Conservation (phyloP, 2,797 vertebrate species). For the Gallinago nigripennis region DNA sequence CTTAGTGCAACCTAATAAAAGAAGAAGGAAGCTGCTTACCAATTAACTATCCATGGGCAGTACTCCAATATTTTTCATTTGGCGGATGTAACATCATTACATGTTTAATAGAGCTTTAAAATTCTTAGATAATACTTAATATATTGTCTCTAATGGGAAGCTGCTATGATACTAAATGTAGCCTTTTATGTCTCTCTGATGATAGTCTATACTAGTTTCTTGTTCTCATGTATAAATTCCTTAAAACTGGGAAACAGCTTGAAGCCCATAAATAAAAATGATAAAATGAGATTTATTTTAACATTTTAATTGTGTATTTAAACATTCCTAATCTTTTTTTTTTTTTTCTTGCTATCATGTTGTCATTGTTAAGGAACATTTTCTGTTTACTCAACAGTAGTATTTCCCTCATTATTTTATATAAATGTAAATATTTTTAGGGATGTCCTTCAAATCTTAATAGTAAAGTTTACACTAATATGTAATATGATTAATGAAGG, state of each 20-base stretch:
- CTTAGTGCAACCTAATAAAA: not conserved
- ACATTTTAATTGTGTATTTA: not conserved
- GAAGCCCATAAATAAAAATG: not conserved
- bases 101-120: not conserved
- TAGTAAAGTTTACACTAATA: not conserved
- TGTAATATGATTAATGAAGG: not conserved
- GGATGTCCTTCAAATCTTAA: not conserved
- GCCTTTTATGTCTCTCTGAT: not conserved
- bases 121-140: not conserved
- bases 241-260: not conserved
- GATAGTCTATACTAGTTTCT: not conserved
- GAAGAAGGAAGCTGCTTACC: not conserved
- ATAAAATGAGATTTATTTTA: not conserved
- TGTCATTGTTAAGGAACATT: not conserved
- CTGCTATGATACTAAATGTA: not conserved
- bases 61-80: not conserved
- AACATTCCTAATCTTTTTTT: not conserved
- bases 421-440: not conserved
- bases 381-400: not conserved
- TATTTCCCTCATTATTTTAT: not conserved
- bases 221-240: not conserved
- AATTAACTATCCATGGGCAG: not conserved
- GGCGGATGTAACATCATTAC: not conserved
- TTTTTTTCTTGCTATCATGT: not conserved
- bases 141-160: not conserved